Evolutionary conservation across 2,888 invertebrate genomes (phyloP).

Genomic region (Cylindroiulus punctatus): DNA sequence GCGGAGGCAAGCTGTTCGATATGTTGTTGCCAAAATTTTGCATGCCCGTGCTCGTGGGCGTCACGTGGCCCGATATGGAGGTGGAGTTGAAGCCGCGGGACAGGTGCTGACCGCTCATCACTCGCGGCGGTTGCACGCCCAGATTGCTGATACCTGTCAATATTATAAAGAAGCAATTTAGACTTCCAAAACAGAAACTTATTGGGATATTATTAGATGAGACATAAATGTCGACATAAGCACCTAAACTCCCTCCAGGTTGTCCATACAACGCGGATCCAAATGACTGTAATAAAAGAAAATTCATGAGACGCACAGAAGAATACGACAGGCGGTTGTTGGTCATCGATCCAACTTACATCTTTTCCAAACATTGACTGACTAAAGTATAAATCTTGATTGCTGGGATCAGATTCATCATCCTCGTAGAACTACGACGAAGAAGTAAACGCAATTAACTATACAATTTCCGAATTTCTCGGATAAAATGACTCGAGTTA

Average conservation of each 20-base stretch:
- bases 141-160: conserved; percentile 84
- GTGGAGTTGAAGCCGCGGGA: conserved; percentile 74
- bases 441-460: not conserved
- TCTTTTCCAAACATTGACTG: conserved; percentile 56
- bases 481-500: not conserved
- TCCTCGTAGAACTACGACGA: conserved; percentile 57
- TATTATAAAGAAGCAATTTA: not conserved
- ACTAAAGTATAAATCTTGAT: conserved; percentile 56
- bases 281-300: conserved; percentile 50
- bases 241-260: conserved; percentile 47
- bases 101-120: conserved; percentile 76
- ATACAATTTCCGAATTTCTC: not conserved
- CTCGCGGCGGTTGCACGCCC: conserved; percentile 90
- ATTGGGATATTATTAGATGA: too few relatives aligned
- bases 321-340: too few relatives aligned
- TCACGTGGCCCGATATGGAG: conserved; percentile 80
- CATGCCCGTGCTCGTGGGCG: conserved; percentile 74
- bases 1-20: conserved; percentile 65
- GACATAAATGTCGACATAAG: not conserved
- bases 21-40: conserved; percentile 68
- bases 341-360: too few relatives aligned
- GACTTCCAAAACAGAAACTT: not conserved
- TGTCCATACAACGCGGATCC: conserved; percentile 53
- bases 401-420: conserved; percentile 56
- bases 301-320: not conserved